Conservation (phyloP, 2,797 vertebrate genomes). For the Rhynchotus rufescens region DNA sequence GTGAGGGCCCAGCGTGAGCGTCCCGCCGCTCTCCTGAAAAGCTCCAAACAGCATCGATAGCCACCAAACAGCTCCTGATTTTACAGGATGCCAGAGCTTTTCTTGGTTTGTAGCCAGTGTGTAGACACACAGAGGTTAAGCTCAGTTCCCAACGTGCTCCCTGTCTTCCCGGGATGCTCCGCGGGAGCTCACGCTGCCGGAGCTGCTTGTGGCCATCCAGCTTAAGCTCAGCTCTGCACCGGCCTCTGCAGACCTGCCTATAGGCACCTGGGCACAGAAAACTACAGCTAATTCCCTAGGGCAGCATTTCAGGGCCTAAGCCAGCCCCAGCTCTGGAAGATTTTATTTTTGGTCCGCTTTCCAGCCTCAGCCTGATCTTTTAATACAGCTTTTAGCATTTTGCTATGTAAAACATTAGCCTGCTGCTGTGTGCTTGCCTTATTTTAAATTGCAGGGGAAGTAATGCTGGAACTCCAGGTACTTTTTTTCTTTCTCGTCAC, state of each 20-base stretch:
- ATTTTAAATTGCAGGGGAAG: neutral
- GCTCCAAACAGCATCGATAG: rapidly evolving
- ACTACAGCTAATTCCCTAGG: rapidly evolving
- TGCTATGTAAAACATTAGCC: rapidly evolving
- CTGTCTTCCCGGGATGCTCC: neutral
- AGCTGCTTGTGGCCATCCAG: neutral
- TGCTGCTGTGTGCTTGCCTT: neutral
- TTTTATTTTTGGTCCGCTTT: neutral
- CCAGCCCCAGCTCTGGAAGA: rapidly evolving
- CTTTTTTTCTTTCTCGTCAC: neutral
- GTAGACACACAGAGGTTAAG: neutral
- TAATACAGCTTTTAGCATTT: neutral
- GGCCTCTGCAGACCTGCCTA: neutral
- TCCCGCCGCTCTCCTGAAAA: neutral
- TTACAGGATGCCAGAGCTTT: neutral
- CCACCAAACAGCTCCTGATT: neutral
- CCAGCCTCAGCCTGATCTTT: neutral
- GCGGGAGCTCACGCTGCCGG: neutral
- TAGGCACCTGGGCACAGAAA: neutral
- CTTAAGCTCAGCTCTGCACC: neutral
- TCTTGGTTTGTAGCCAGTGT: neutral
- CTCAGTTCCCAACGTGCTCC: rapidly evolving
- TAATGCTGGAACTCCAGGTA: neutral
- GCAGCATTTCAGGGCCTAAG: neutral
- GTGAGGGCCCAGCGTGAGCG: rapidly evolving